A percentile compares a stretch with the other conserved stretches of the same genome.
Evolutionary conservation across 2,113 vertebrate species (phyloP).

Genomic region (Dipodomys merriami): DNA sequence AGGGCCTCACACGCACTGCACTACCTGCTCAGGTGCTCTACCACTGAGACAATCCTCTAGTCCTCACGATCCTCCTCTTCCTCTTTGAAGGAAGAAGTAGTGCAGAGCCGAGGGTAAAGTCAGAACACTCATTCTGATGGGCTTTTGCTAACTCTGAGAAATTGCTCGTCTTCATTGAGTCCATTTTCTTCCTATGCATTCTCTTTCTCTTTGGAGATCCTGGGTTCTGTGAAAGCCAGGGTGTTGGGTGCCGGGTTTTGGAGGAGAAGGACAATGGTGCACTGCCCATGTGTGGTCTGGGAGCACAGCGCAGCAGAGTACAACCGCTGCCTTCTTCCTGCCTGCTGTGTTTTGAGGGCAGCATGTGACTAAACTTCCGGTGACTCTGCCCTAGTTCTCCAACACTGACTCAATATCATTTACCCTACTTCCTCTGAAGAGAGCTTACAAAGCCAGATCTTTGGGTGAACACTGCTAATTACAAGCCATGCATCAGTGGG

Average conservation of each 20-base stretch:
- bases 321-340: not conserved
- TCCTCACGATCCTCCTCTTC: too few species aligned
- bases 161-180: not conserved
- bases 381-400: not conserved
- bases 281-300: fast-evolving
- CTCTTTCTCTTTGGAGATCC: not conserved
- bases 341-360: not conserved
- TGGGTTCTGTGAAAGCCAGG: not conserved
- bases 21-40: too few species aligned
- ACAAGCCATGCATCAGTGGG: not conserved
- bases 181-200: not conserved
- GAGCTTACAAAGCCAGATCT: not conserved
- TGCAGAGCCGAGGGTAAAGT: not conserved
- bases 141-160: not conserved
- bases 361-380: not conserved
- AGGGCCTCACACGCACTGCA: not conserved
- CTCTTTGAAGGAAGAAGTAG: not conserved
- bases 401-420: not conserved
- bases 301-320: not conserved
- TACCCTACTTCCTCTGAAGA: not conserved
- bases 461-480: conserved; percentile 57
- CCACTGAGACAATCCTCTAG: too few species aligned
- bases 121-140: not conserved
- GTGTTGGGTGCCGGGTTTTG: not conserved
- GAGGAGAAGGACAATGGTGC: not conserved